Percentiles rank a stretch among this genome's conserved stretches.
Conservation (phyloP, 2,113 vertebrate species). For the Eira barbara region DNA sequence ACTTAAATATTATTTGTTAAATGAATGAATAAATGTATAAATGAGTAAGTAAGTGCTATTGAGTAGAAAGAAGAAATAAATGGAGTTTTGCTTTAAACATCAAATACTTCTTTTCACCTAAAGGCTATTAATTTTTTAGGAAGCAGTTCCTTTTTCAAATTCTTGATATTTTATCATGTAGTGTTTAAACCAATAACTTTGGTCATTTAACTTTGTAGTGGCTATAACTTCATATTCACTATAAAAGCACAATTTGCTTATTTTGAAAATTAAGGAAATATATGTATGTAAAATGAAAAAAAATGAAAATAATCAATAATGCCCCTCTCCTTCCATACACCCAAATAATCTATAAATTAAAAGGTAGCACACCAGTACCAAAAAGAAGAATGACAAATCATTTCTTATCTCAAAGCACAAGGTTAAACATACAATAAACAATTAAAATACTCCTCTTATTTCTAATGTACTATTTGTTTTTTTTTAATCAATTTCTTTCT, state of each 20-base stretch:
- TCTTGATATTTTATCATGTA: constrained; percentile 17
- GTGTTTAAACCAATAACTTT: not conserved
- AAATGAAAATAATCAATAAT: not conserved
- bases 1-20: not conserved
- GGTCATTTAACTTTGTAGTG: not conserved
- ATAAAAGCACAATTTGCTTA: not conserved
- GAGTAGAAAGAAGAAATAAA: not conserved
- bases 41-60: not conserved
- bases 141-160: not conserved
- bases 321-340: not conserved
- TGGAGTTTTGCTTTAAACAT: not conserved
- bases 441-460: not conserved
- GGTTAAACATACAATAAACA: not conserved
- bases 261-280: not conserved
- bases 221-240: not conserved
- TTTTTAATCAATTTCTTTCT: too few species aligned
- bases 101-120: not conserved
- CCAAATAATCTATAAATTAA: constrained; percentile 3
- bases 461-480: not conserved
- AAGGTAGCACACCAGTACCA: not conserved
- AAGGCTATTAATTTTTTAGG: not conserved
- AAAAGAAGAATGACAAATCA: not conserved
- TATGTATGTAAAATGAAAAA: not conserved
- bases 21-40: not conserved
- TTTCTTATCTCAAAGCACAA: not conserved